These are phyloP conservation scores for Epinotia brunnichana DNA, from an alignment of 2,888 invertebrate species.

Conservation along the genomic window DNA sequence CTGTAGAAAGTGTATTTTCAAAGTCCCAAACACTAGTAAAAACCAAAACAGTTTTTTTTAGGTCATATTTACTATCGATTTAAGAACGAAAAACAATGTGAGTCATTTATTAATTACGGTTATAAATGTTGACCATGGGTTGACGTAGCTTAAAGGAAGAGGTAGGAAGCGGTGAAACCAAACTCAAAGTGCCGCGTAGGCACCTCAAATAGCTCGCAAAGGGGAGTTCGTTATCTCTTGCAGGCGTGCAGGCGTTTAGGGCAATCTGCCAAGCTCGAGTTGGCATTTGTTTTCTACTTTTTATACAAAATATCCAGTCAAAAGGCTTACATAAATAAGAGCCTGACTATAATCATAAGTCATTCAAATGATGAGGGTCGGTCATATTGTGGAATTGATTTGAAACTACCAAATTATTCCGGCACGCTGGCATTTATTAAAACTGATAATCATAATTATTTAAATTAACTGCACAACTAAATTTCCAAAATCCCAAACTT, in stretches of 20 bases:
- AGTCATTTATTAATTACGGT: too few species aligned
- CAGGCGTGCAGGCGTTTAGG: conserved; percentile 29
- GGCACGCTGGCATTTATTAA: too few species aligned
- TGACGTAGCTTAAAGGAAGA: not conserved
- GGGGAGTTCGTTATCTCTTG: conserved; percentile 29
- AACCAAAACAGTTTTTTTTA: too few species aligned
- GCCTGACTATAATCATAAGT: not conserved
- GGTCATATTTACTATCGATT: not conserved
- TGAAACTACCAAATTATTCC: too few species aligned
- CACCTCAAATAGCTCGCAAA: conserved; percentile 32
- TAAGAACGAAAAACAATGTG: not conserved
- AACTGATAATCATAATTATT: too few species aligned
- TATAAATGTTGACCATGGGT: not conserved
- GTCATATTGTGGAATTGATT: too few species aligned
- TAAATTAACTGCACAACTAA: too few species aligned
- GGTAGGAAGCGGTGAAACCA: conserved; percentile 4
- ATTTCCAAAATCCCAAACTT: too few species aligned
- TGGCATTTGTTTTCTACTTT: conserved; percentile 4
- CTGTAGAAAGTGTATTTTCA: too few species aligned
- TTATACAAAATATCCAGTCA: not conserved
- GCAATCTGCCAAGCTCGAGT: conserved; percentile 24
- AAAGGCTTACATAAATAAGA: not conserved
- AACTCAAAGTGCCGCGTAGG: conserved; percentile 30
- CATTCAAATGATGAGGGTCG: too few species aligned
- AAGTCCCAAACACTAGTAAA: too few species aligned